These are phyloP conservation scores for Ferdinandea cuprea DNA, from an alignment of 2,888 invertebrate genomes.

Conservation along the genomic window DNA sequence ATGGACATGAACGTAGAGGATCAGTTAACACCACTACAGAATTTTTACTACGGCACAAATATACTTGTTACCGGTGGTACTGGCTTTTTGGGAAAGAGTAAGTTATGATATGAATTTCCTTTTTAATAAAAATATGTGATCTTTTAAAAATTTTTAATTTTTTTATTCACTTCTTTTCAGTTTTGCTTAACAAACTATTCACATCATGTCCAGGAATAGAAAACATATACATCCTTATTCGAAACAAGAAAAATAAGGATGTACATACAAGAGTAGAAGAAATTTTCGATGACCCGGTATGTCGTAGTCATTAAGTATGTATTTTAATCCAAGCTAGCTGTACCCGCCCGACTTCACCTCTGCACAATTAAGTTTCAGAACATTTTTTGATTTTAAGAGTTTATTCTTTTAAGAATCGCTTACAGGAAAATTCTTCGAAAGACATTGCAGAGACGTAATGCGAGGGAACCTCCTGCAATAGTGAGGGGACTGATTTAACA, in stretches of 20 bases:
- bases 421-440: too few species aligned
- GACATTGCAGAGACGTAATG: too few species aligned
- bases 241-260: conserved; percentile 86
- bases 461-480: too few species aligned
- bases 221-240: conserved; percentile 84
- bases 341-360: too few species aligned
- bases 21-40: conserved; percentile 83
- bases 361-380: too few species aligned
- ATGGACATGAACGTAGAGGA: conserved; percentile 58
- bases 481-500: too few species aligned
- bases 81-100: conserved; percentile 82
- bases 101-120: conserved; percentile 32
- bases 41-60: conserved; percentile 85
- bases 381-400: too few species aligned
- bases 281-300: conserved; percentile 87
- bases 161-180: conserved; percentile 76
- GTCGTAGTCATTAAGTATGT: conserved; percentile 76
- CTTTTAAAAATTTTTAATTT: not conserved
- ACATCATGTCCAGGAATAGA: conserved; percentile 84
- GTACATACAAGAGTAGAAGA: conserved; percentile 87
- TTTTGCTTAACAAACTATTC: conserved; percentile 85
- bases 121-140: too few species aligned
- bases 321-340: not conserved
- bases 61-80: conserved; percentile 86
- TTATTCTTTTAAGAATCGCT: too few species aligned